Evolutionary conservation across 2,113 vertebrate species (phyloP), one percentile per base, ranked within the genome.

Genomic region (Nettapus auritus): DNA sequence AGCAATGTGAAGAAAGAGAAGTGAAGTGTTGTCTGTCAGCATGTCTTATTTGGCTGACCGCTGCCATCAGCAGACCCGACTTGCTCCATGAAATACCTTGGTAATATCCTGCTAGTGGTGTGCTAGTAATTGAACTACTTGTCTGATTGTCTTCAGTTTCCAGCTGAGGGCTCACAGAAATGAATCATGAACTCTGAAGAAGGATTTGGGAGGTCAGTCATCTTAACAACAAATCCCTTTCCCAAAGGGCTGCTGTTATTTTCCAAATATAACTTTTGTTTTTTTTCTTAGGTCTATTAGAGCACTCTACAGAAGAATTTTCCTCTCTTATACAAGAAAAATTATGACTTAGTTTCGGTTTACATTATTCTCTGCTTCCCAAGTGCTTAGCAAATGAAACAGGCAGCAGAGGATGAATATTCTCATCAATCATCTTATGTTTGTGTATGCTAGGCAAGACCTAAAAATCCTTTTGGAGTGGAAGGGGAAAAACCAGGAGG

Each of bases 351-450:
- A 33, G 33, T 20, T 95, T 94, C 82, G 50, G 70, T 94, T 97
- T 91, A 94, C 82, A 62, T 89, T 93, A 85, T 89, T 63, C 62
- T 69, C 40, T 81, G 55, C 50, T 93, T 94, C 63, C 67, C 28
- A 80, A 95, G 68, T 70, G 55, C 79, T 94, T 82, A 80, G 18
- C 53, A 88, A 89, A 85, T 7, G 29, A 96, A 96, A 96, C 79
- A 93, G 91, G 52, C 59, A 82, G 59, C 79, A 89, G 59, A 94
- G 52, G 23, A 87, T 63, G 75, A 95, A 86, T 94, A 93, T 70
- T 66, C 59, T 76, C 71, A 93, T 95, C 50, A 85, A 70, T 96
- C 82, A 67, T 76, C 40, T 94, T 87, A 69, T 86, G 55, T 95
- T 96, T 96, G 82, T 80, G 36, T 91, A 74, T 77, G 16, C 55